Evolutionary conservation across 2,113 vertebrate species (phyloP).

Genomic region (Chionomys nivalis): DNA sequence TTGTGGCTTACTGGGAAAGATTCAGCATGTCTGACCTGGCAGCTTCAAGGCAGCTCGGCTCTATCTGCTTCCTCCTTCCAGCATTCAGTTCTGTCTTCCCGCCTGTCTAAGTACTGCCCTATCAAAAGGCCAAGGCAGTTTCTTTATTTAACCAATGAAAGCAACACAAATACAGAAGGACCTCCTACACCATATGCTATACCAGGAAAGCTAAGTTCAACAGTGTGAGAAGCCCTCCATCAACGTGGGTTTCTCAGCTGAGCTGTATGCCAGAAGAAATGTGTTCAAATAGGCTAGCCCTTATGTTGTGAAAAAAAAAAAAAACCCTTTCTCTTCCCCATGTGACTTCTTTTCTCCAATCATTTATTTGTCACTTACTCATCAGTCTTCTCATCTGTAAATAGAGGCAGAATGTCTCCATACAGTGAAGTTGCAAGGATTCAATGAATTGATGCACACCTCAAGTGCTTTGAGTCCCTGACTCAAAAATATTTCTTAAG

Average conservation of each 20-base stretch:
- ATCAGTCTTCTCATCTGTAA: neutral
- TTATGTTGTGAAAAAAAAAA: constrained; percentile 41
- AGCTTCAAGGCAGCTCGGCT: too few relatives aligned
- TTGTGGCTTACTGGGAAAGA: too few relatives aligned
- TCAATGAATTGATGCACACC: neutral
- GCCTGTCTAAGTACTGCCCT: too few relatives aligned
- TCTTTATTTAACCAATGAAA: too few relatives aligned
- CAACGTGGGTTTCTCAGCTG: neutral
- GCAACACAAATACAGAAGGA: too few relatives aligned
- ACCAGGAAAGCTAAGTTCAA: neutral
- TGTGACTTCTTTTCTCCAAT: neutral
- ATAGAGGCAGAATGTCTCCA: neutral
- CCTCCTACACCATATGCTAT: neutral
- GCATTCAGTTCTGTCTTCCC: too few relatives aligned
- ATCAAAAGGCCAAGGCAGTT: too few relatives aligned
- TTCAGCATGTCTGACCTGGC: too few relatives aligned
- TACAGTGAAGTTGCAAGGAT: neutral
- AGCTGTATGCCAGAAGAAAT: neutral
- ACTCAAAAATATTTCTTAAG: neutral
- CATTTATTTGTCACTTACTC: neutral
- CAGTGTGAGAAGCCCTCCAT: neutral
- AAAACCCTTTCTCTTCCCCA: neutral
- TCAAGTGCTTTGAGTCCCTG: neutral
- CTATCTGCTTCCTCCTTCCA: too few relatives aligned
- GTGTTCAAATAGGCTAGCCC: neutral